Evolutionary conservation across 2,888 invertebrate species (phyloP).

Genomic region (Stramonita haemastoma): DNA sequence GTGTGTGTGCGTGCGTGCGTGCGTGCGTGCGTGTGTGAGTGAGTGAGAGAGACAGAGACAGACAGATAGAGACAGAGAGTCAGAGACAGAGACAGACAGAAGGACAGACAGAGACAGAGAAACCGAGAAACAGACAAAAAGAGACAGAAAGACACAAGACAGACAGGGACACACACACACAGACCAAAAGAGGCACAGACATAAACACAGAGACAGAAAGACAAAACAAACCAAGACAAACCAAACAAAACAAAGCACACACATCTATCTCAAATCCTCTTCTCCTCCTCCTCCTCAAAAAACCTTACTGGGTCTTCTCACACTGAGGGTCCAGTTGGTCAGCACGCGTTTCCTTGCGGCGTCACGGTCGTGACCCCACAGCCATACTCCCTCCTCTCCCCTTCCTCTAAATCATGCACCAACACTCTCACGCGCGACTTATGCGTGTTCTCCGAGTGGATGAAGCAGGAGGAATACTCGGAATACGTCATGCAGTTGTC

Average conservation of each 20-base stretch:
- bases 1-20: neutral
- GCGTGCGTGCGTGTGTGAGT: neutral
- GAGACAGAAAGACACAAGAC: neutral
- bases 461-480: conserved; percentile 19
- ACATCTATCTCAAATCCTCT: neutral
- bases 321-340: neutral
- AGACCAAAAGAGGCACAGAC: neutral
- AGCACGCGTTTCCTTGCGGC: neutral
- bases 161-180: neutral
- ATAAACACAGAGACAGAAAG: neutral
- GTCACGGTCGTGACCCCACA: conserved; percentile 10
- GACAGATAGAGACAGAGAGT: neutral
- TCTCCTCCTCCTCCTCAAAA: neutral
- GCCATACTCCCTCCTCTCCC: conserved; percentile 25
- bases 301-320: neutral
- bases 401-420: conserved; percentile 22
- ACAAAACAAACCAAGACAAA: neutral
- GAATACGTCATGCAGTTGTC: conserved; percentile 27
- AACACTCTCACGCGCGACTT: conserved; percentile 2
- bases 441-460: neutral
- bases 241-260: neutral
- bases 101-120: neutral
- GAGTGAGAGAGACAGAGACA: neutral
- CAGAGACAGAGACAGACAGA: neutral
- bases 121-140: neutral